Percentiles rank a stretch among this genome's conserved stretches.
Conservation (phyloP, 2,888 invertebrate species). For the Andrena dorsata region DNA sequence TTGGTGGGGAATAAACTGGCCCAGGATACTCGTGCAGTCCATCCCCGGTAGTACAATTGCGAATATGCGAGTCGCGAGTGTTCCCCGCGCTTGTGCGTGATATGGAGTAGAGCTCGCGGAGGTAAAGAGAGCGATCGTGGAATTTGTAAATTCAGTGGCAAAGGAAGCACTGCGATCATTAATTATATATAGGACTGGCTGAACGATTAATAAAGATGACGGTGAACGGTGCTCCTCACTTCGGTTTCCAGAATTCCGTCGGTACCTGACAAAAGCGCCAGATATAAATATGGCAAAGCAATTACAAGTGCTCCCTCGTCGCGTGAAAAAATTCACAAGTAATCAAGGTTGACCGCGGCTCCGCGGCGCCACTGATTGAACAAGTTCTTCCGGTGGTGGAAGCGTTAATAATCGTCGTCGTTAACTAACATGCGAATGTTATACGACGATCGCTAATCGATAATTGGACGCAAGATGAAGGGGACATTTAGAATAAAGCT, state of each 20-base stretch:
- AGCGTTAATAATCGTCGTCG: neutral
- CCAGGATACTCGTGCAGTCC: constrained; percentile 61
- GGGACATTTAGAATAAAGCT: constrained; percentile 28
- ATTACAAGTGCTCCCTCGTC: neutral
- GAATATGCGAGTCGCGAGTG: constrained; percentile 50
- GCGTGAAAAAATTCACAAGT: neutral
- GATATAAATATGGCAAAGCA: constrained; percentile 4
- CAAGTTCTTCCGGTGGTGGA: no score
- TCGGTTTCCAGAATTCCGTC: neutral
- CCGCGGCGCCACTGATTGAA: neutral
- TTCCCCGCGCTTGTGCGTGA: constrained; percentile 7
- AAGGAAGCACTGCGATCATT: neutral
- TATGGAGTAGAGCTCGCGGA: neutral
- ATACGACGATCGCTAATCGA: neutral
- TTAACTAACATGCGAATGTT: constrained; percentile 2
- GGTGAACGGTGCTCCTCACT: neutral
- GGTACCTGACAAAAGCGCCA: neutral
- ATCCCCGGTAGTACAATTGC: constrained; percentile 59
- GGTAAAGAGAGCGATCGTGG: neutral
- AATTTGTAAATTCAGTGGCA: neutral
- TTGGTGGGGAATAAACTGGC: constrained; percentile 59
- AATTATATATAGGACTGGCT: neutral
- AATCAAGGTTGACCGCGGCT: neutral
- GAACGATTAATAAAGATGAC: neutral
- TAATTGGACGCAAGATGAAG: constrained; percentile 35